A percentile compares a stretch with the other conserved stretches of the same genome.
phyloP scores from a whole-genome alignment of 64 coral and sea anemone genomes.

The Porites lutea region DNA sequence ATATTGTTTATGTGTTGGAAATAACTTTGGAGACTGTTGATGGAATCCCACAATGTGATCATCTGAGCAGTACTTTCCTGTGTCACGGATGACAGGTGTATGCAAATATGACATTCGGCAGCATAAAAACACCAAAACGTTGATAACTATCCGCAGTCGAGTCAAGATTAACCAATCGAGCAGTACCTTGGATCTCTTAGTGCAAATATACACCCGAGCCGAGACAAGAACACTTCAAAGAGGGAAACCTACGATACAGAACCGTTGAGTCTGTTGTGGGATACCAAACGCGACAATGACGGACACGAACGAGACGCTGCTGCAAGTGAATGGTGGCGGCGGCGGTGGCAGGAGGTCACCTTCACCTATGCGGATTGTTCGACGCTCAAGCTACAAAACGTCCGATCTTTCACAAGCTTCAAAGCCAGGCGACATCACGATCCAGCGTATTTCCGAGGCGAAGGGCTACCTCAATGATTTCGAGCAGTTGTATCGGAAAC shows the following conservation, averaged over 20 bases:
- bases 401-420: background rate
- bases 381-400: conserved; percentile 28
- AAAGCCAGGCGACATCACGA: conserved; percentile 15
- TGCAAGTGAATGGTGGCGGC: background rate
- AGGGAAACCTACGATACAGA: background rate
- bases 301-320: conserved; percentile 15
- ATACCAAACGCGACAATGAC: background rate
- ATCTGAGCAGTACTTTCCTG: too few species aligned
- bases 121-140: background rate
- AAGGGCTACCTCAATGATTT: conserved; percentile 52
- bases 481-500: conserved; percentile 35
- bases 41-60: too few species aligned
- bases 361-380: background rate
- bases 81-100: background rate
- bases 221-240: background rate
- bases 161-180: background rate
- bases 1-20: too few species aligned
- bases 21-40: too few species aligned
- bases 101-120: conserved; percentile 6
- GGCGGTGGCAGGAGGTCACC: background rate
- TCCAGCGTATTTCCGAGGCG: conserved; percentile 36
- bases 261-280: conserved; percentile 7
- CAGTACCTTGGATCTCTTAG: background rate
- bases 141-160: background rate
- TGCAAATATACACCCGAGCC: background rate